Evolutionary conservation across 1,140 invertebrate species (phyloP).

Genomic region (Brachionus asplanchnoidis): DNA sequence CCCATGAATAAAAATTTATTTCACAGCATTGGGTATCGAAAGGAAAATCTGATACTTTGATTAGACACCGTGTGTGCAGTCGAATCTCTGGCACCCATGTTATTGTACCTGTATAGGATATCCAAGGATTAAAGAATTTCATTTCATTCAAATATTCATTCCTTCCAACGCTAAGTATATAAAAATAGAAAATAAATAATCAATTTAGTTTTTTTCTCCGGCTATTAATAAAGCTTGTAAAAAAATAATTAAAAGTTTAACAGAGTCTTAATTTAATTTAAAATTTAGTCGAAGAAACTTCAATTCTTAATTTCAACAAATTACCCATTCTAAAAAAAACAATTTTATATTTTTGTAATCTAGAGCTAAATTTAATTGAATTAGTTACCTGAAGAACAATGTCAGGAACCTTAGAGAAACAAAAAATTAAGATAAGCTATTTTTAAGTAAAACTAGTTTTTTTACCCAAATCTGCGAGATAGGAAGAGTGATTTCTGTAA

Average conservation of each 20-base stretch:
- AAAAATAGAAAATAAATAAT: background rate
- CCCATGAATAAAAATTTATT: slow-evolving; percentile 41
- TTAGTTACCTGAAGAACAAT: slow-evolving; percentile 35
- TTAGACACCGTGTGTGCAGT: slow-evolving; percentile 16
- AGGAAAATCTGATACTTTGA: slow-evolving; percentile 39
- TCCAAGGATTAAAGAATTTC: slow-evolving; percentile 40
- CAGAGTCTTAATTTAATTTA: background rate
- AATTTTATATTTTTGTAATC: background rate
- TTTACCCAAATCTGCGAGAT: slow-evolving; percentile 37
- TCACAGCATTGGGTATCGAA: slow-evolving; percentile 41
- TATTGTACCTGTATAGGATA: slow-evolving; percentile 26
- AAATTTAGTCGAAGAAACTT: background rate
- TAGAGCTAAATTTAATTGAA: background rate
- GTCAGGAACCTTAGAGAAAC: slow-evolving; percentile 20
- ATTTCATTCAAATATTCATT: slow-evolving; percentile 40
- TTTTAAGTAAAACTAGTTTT: background rate
- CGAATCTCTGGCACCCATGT: slow-evolving; percentile 40
- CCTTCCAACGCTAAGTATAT: slow-evolving; percentile 6
- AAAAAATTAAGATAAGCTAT: background rate
- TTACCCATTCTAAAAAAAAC: slow-evolving; percentile 39
- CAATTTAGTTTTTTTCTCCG: background rate
- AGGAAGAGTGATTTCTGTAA: slow-evolving; percentile 39
- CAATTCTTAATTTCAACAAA: background rate
- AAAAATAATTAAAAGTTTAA: background rate
- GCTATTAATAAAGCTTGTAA: background rate